Evolutionary conservation across 1,140 invertebrate genomes (phyloP), one percentile per base, ranked within the genome.

Genomic region (Subanguina moxae): DNA sequence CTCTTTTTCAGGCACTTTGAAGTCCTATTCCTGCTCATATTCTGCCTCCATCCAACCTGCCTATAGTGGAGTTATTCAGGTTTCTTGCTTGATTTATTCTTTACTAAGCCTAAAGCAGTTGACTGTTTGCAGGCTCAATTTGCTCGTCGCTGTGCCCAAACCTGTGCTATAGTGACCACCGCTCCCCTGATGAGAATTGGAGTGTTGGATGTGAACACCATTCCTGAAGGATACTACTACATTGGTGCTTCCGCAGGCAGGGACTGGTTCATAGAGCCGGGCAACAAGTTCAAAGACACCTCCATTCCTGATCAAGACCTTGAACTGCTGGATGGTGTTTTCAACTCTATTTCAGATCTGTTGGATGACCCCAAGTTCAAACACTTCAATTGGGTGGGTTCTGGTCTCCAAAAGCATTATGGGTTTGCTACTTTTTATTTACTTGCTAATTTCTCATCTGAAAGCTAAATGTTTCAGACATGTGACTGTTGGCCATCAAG

Each of bases 181-280:
- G 81, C 82, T 17, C 81, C 81, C 15, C 46, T 82, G 57, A 79
- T 82, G 70, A 66, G 76, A 61, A 77, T 82, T 27, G 77, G 77
- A 64, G 46, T 69, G 25, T 64, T 82, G 38, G 81, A 82, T 62
- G 80, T 82, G 8, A 67, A 65, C 28, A 82, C 79, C 0, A 83
- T 82, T 59, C 80, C 80, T 9, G 80, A 82, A 71, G 80, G 78
- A 17, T 82, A 82, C 52, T 82, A 82, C 46, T 82, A 79, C 67
- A 82, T 77, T 62, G 80, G 80, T 28, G 80, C 80, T 15, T 82
- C 78, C 8, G 80, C 68, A 38, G 80, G 80, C 1, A 69, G 80
- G 13, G 80, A 82, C 62, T 82, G 80, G 80, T 82, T 74, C 43
- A 74, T 82, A 42, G 80, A 82, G n/a, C 77, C 78, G 11, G 65